Evolutionary conservation across 2,888 invertebrate species (phyloP).

Genomic region (Hartigia nigra): DNA sequence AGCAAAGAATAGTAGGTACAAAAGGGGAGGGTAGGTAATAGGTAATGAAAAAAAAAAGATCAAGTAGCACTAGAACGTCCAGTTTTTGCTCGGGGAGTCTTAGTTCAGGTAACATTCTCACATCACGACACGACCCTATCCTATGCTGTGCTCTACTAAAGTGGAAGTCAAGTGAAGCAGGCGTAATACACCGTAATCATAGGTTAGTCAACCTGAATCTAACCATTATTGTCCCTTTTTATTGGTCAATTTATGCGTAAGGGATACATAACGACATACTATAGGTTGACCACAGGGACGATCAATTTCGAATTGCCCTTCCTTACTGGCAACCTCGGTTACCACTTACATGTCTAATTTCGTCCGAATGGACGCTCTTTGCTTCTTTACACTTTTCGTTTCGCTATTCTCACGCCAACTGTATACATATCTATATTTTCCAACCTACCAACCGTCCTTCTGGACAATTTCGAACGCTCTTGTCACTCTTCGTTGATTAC

Average conservation of each 20-base stretch:
- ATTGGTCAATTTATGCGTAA: neutral
- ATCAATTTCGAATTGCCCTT: neutral
- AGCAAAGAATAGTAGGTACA: neutral
- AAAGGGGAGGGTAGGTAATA: slow-evolving; percentile 16
- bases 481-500: neutral
- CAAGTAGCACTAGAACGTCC: slow-evolving; percentile 36
- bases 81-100: slow-evolving; percentile 46
- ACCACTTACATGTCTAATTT: neutral
- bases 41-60: slow-evolving; percentile 18
- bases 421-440: neutral
- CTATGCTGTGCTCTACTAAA: slow-evolving; percentile 6
- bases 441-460: neutral
- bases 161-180: slow-evolving; percentile 19
- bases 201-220: slow-evolving; percentile 25
- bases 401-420: neutral
- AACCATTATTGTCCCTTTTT: slow-evolving; percentile 17
- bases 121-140: slow-evolving; percentile 16
- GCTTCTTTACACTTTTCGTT: neutral
- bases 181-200: slow-evolving; percentile 20
- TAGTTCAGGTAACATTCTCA: slow-evolving; percentile 37
- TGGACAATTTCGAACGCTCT: neutral
- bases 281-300: neutral
- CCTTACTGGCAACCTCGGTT: neutral
- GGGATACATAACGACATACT: neutral
- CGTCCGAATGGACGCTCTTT: neutral